Percentiles rank a stretch among this genome's conserved stretches.
Evolutionary conservation across 2,888 invertebrate genomes (phyloP).

Genomic region (Scaptodrosophila latifasciaeformis): DNA sequence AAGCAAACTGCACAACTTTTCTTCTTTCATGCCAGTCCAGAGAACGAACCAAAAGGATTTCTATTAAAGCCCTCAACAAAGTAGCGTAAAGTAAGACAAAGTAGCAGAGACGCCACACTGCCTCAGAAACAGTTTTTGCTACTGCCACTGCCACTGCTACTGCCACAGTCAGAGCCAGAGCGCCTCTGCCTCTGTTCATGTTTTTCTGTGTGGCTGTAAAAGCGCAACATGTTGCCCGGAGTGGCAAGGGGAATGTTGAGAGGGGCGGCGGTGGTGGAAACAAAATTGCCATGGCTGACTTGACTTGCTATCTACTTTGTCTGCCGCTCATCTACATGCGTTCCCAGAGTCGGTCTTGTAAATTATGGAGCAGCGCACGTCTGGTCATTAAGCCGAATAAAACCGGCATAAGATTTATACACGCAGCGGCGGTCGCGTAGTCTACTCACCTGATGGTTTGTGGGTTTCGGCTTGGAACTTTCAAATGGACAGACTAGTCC

Average conservation of each 20-base stretch:
- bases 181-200: background rate
- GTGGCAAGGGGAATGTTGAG: constrained; percentile 24
- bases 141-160: no score
- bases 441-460: constrained; percentile 2
- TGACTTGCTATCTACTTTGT: constrained; percentile 37
- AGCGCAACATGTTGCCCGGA: constrained; percentile 61
- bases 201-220: constrained; percentile 45
- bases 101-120: constrained; percentile 36
- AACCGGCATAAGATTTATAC: constrained; percentile 72
- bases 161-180: no score
- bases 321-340: constrained; percentile 57
- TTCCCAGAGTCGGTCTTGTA: constrained; percentile 44
- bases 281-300: constrained; percentile 33
- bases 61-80: constrained; percentile 63
- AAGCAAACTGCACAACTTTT: background rate
- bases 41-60: constrained; percentile 50
- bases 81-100: constrained; percentile 64
- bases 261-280: no score
- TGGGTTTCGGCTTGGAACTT: background rate
- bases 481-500: background rate
- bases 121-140: background rate
- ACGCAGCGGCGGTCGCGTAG: constrained; percentile 33
- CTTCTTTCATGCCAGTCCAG: constrained; percentile 30
- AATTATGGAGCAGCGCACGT: constrained; percentile 72
- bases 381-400: constrained; percentile 74